Evolutionary conservation across 1,140 invertebrate genomes (phyloP).

Genomic region (Drosophila parabipectinata): DNA sequence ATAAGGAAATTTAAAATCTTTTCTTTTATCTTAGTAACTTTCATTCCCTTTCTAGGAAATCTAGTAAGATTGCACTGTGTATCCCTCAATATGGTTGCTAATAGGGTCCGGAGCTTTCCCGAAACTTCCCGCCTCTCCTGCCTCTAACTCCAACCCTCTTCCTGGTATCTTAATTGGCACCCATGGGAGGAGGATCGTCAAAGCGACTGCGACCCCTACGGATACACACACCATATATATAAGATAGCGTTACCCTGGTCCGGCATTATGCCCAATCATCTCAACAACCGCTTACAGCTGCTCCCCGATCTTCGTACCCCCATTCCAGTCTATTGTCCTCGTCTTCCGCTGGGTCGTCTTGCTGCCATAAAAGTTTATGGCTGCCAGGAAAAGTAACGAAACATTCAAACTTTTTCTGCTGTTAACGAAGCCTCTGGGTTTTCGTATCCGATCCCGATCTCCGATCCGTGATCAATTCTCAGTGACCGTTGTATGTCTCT

Average conservation of each 20-base stretch:
- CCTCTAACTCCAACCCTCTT: constrained; percentile 23
- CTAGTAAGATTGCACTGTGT: neutral
- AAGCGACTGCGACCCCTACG: constrained; percentile 47
- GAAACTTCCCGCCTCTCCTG: constrained; percentile 6
- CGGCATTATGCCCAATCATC: constrained; percentile 59
- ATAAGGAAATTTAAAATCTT: too few species aligned
- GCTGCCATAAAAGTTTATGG: constrained; percentile 57
- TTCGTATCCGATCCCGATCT: neutral
- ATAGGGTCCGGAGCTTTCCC: constrained; percentile 38
- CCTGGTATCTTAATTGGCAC: constrained; percentile 58
- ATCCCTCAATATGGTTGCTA: constrained; percentile 49
- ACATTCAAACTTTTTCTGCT: constrained; percentile 46
- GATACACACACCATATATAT: constrained; percentile 13
- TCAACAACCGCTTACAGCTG: constrained; percentile 54
- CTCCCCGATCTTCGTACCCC: constrained; percentile 17
- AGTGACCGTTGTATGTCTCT: constrained; percentile 52
- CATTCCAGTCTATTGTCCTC: constrained; percentile 35
- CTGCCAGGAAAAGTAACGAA: constrained; percentile 49
- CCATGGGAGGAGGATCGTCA: constrained; percentile 41
- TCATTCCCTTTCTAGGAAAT: neutral
- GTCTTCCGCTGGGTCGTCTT: constrained; percentile 44
- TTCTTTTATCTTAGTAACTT: neutral
- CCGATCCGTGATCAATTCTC: constrained; percentile 44
- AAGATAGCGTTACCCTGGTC: constrained; percentile 15
- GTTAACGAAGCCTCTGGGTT: constrained; percentile 31